Evolutionary conservation across 2,888 invertebrate genomes (phyloP).

Genomic region (Tromatobia lineatoria): DNA sequence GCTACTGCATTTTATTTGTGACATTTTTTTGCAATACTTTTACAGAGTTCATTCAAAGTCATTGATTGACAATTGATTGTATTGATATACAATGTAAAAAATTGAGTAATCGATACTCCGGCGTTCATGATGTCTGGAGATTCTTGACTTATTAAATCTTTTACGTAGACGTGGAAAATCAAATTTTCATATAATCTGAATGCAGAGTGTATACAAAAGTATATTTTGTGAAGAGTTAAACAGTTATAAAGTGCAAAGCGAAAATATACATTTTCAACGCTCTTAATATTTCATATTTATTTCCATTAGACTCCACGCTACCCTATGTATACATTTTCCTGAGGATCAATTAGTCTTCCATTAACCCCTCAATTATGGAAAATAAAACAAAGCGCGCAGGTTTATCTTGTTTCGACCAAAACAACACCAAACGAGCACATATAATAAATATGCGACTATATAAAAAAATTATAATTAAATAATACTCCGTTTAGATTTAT

Average conservation of each 20-base stretch:
- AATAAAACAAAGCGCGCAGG: background rate
- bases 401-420: background rate
- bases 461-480: too few relatives aligned
- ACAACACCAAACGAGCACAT: too few relatives aligned
- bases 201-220: background rate
- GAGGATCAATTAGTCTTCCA: background rate
- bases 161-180: background rate
- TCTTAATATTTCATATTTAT: background rate
- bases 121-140: background rate
- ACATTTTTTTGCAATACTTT: too few relatives aligned
- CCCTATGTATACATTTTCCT: too few relatives aligned
- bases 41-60: background rate
- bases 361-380: background rate
- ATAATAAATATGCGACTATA: too few relatives aligned
- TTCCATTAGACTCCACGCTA: background rate
- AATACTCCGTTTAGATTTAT: too few relatives aligned
- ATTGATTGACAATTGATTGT: background rate
- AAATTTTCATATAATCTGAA: background rate
- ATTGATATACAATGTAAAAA: background rate
- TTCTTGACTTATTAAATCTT: background rate
- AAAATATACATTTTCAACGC: background rate
- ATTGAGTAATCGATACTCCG: background rate
- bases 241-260: background rate
- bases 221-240: background rate
- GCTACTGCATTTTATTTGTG: too few relatives aligned